phyloP scores from a whole-genome alignment of 2,888 invertebrate species.

The Cynaeus angustus region DNA sequence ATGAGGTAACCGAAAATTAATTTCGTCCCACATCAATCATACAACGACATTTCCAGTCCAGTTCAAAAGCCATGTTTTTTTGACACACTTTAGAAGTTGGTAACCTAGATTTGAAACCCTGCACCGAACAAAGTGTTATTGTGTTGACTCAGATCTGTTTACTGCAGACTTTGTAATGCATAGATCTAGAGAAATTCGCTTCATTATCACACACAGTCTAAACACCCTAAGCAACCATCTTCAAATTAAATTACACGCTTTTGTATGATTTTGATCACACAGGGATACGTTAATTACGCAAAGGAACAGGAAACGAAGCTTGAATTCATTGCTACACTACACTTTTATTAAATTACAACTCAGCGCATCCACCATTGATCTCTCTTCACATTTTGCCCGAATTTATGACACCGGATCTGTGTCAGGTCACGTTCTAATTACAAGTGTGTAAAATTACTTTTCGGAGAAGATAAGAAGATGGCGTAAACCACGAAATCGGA shows the following conservation, averaged over 20 bases:
- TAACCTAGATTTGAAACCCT: conserved; percentile 25
- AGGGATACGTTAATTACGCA: background rate
- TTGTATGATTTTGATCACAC: conserved; percentile 5
- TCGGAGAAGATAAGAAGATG: conserved; percentile 50
- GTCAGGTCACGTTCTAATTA: conserved; percentile 52
- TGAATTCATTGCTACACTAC: background rate
- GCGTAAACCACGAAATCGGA: conserved; percentile 50
- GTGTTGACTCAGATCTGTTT: conserved; percentile 26
- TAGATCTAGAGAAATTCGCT: conserved; percentile 1
- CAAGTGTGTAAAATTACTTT: conserved; percentile 54
- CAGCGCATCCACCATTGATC: background rate
- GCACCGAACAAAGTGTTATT: conserved; percentile 36
- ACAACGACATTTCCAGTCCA: conserved; percentile 8
- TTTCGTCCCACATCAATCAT: conserved; percentile 17
- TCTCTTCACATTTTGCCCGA: background rate
- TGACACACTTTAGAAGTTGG: conserved; percentile 9
- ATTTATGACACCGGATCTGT: conserved; percentile 34
- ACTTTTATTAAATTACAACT: background rate
- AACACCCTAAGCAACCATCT: background rate
- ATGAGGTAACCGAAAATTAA: background rate
- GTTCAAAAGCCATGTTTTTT: conserved; percentile 20
- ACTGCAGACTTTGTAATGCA: conserved; percentile 11
- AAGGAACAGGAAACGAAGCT: background rate
- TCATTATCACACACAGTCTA: background rate
- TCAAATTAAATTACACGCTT: conserved; percentile 3